phyloP scores from a whole-genome alignment of 2,888 invertebrate species.

The Mesorhabditis sp. region DNA sequence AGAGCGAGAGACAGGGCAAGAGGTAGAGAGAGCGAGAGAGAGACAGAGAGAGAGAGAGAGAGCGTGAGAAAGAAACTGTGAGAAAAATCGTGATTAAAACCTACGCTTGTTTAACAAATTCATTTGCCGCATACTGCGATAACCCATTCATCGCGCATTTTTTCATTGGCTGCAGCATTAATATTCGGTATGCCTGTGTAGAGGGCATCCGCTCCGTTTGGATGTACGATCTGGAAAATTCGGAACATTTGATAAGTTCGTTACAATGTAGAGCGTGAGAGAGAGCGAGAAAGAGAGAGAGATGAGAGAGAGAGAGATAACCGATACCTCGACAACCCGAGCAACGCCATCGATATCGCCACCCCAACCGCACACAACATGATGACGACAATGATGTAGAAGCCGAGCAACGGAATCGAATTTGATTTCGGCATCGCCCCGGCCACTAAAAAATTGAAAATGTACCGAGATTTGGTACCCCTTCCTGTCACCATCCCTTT shows the following conservation, averaged over 20 bases:
- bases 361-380: constrained; percentile 54
- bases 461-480: constrained; percentile 11
- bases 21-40: too few relatives aligned
- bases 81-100: neutral
- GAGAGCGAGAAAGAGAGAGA: too few relatives aligned
- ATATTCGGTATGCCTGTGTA: constrained; percentile 20
- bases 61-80: neutral
- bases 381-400: constrained; percentile 54
- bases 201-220: constrained; percentile 32
- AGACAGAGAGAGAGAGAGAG: too few relatives aligned
- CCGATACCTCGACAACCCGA: constrained; percentile 27
- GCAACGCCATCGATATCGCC: constrained; percentile 51
- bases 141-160: neutral
- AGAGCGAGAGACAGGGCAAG: too few relatives aligned
- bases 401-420: constrained; percentile 51
- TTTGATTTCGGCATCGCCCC: constrained; percentile 56
- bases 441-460: constrained; percentile 19
- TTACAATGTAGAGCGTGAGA: neutral
- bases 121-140: neutral
- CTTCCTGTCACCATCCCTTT: neutral
- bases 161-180: constrained; percentile 17
- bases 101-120: neutral
- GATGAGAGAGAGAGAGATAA: neutral
- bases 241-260: too few relatives aligned
- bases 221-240: constrained; percentile 22